Evolutionary conservation across 2,888 invertebrate genomes (phyloP), one percentile per base, ranked within the genome.

Genomic region (Acleris literana): DNA sequence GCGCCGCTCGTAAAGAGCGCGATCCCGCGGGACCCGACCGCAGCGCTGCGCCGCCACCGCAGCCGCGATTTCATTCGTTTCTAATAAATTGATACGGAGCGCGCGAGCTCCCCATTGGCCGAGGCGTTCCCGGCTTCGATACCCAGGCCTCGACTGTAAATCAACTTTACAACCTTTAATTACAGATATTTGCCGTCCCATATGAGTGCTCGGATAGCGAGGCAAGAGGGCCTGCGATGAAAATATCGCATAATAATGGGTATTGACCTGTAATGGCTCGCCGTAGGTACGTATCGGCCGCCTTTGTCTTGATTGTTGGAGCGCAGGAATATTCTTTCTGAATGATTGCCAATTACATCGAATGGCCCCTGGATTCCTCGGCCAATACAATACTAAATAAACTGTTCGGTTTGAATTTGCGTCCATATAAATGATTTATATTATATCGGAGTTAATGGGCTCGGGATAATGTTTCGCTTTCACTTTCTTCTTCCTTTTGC

Each of bases 91-190:
- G 92, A 92, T 92, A 92, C 81, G 82, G 86, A 83, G 80, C 78
- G 83, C 82, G 76, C 77, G 75, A 72, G 81, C 72, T 71, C 79
- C 81, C 86, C 76, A 92, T 92, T 92, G 92, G 92, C 81, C 81
- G 87, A 85, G 83, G 85, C 88, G 84, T 83, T 83, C 84, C 87
- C 85, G 79, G 84, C 85, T 83, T 86, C 88, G 85, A 87, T 87
- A 84, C 90, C 83, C 86, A 80, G 84, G 80, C 88, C 85, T 78
- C 84, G 80, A 89, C 83, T 88, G 92, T 92, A 92, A 92, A 92
- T 92, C 92, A 92, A 90, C 88, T 92, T 92, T 92, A 92, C 92
- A 92, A 87, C 92, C 90, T 90, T 91, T 92, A 92, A 92, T 92
- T 92, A 92, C 92, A 92, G 86, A 91, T 90, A 92, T 92, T 92